phyloP scores from a whole-genome alignment of 2,888 invertebrate genomes.

The Xylocampa areola region DNA sequence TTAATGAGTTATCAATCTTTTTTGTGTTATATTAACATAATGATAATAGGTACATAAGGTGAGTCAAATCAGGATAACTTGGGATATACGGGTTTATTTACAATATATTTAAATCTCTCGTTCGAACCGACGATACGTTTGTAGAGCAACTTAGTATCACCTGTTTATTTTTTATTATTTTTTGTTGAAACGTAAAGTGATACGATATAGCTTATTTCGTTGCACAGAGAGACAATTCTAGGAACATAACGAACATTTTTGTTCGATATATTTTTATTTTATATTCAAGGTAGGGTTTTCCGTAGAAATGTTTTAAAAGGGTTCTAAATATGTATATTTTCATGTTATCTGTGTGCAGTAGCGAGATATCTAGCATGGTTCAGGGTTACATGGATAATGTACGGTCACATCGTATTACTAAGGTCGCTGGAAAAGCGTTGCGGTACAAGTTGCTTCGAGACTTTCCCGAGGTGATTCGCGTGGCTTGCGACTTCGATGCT shows the following conservation, averaged over 20 bases:
- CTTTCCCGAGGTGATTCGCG: conserved; percentile 25
- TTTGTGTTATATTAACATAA: conserved; percentile 7
- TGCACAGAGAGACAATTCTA: conserved; percentile 18
- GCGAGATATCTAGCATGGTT: conserved; percentile 33
- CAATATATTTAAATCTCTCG: background rate
- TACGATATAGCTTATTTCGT: conserved; percentile 24
- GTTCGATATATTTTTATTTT: conserved; percentile 17
- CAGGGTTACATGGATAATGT: conserved; percentile 38
- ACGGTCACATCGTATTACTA: conserved; percentile 34
- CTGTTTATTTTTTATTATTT: conserved; percentile 42
- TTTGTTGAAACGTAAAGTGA: conserved; percentile 32
- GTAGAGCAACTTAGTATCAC: conserved; percentile 17
- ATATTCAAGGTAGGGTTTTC: conserved; percentile 15
- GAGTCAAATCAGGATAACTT: conserved; percentile 7
- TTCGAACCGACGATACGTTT: background rate
- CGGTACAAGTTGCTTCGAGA: conserved; percentile 29
- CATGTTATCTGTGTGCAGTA: conserved; percentile 24
- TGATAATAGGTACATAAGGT: conserved; percentile 5
- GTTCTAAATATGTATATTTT: conserved; percentile 12
- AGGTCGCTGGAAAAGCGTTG: conserved; percentile 39
- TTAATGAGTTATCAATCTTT: conserved; percentile 4
- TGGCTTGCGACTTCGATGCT: conserved; percentile 33
- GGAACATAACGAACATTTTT: conserved; percentile 17
- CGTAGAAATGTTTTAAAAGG: conserved; percentile 21
- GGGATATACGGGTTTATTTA: conserved; percentile 26